Percentiles rank a stretch among this genome's conserved stretches.
phyloP scores from a whole-genome alignment of 2,888 invertebrate species.

The Drosophila incognita region DNA sequence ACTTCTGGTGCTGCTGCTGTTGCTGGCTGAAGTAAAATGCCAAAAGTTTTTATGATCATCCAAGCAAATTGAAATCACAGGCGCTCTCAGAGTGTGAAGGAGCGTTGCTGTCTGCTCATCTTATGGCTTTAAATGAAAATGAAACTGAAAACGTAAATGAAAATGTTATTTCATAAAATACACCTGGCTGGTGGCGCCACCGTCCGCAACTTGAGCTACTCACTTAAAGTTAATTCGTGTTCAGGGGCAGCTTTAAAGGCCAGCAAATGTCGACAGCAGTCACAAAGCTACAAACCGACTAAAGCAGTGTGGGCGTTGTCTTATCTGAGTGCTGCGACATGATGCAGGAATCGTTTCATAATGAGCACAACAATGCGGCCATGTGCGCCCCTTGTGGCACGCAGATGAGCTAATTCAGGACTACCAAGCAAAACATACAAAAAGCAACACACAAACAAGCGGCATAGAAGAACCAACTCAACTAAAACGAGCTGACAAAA shows the following conservation, averaged over 20 bases:
- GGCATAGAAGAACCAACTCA: conserved; percentile 19
- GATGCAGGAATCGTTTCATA: conserved; percentile 59
- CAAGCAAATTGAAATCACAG: conserved; percentile 74
- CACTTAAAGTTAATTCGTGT: conserved; percentile 54
- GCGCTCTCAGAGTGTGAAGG: conserved; percentile 8
- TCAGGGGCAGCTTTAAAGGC: conserved; percentile 64
- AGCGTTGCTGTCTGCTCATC: conserved; percentile 14
- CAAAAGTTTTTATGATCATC: conserved; percentile 61
- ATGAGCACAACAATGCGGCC: conserved; percentile 57
- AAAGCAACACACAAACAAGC: conserved; percentile 18
- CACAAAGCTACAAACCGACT: conserved; percentile 7
- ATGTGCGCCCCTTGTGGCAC: conserved; percentile 47
- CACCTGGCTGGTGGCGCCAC: conserved; percentile 48
- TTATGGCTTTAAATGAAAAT: conserved; percentile 47
- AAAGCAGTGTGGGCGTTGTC: conserved; percentile 31
- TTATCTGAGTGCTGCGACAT: conserved; percentile 52
- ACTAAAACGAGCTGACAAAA: conserved; percentile 57
- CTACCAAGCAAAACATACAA: conserved; percentile 42
- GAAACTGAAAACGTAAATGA: conserved; percentile 44
- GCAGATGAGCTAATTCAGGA: conserved; percentile 34
- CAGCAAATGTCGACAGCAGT: conserved; percentile 26
- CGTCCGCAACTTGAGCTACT: conserved; percentile 27
- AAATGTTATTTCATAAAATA: conserved; percentile 68
- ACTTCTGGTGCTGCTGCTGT: not conserved
- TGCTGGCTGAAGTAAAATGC: conserved; percentile 18